Percentiles rank a stretch among this genome's conserved stretches.
phyloP scores from a whole-genome alignment of 2,113 vertebrate genomes.

The Semnornis frantzii region DNA sequence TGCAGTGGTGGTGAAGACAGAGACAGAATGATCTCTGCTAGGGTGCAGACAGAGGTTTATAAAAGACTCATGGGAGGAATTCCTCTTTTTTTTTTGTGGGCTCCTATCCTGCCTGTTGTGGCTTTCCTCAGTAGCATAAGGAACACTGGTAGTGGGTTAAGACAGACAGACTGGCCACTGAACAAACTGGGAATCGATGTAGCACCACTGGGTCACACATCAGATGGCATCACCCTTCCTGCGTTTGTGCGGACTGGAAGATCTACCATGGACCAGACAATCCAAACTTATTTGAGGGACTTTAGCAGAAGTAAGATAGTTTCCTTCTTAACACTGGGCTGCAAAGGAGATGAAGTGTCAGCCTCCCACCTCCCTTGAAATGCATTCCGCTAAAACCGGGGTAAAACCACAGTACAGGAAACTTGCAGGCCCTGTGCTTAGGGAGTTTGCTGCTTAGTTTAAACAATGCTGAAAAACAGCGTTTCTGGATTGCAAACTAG shows the following conservation, averaged over 20 bases:
- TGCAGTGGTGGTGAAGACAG: not conserved
- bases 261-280: not conserved
- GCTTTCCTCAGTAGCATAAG: not conserved
- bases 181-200: not conserved
- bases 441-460: not conserved
- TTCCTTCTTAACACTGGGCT: not conserved
- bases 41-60: not conserved
- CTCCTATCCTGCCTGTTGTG: not conserved
- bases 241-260: not conserved
- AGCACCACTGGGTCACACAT: not conserved
- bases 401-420: not conserved
- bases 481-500: not conserved
- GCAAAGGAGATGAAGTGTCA: not conserved
- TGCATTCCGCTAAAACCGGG: accelerated
- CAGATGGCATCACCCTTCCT: not conserved
- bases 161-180: too few relatives aligned
- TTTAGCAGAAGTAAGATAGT: not conserved
- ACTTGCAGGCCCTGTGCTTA: not conserved
- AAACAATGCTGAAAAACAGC: not conserved
- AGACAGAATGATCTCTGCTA: not conserved
- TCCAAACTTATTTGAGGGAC: not conserved
- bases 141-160: not conserved
- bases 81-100: not conserved
- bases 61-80: not conserved
- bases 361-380: not conserved